phyloP scores from a whole-genome alignment of 2,113 vertebrate species.

The Oreocharis arfaki region DNA sequence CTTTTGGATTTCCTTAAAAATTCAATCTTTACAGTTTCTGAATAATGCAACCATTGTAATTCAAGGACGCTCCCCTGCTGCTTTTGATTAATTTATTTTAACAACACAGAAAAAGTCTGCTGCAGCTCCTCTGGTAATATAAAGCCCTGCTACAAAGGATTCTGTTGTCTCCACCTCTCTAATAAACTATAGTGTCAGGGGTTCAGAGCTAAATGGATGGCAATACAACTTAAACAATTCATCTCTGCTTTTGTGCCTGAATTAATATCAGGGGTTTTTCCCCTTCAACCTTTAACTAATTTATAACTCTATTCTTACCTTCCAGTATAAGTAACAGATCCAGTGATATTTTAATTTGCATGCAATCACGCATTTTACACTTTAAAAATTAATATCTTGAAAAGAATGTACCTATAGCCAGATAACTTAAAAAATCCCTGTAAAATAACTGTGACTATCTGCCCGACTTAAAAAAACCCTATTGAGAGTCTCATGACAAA shows the following conservation, averaged over 20 bases:
- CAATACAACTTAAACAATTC: not conserved
- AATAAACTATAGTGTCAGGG: not conserved
- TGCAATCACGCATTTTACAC: not conserved
- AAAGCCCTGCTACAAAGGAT: conserved; percentile 24
- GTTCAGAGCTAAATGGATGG: not conserved
- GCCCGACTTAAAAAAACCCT: not conserved
- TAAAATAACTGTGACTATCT: not conserved
- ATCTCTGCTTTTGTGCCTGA: not conserved
- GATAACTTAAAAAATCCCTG: not conserved
- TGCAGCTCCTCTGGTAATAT: conserved; percentile 11
- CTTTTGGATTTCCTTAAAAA: conserved; percentile 42
- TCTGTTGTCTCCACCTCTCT: conserved; percentile 10
- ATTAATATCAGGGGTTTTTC: not conserved
- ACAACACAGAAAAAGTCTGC: conserved; percentile 29
- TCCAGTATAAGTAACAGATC: not conserved
- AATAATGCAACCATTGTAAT: conserved; percentile 48
- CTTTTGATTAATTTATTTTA: conserved; percentile 58
- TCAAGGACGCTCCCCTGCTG: conserved; percentile 10
- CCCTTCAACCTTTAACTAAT: not conserved
- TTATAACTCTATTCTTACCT: not conserved
- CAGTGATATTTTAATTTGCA: not conserved
- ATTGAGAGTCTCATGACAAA: not conserved
- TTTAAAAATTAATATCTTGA: not conserved
- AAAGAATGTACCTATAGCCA: not conserved
- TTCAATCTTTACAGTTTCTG: conserved; percentile 11